phyloP scores from a whole-genome alignment of 2,888 invertebrate genomes.

The Macrosiphum euphorbiae region DNA sequence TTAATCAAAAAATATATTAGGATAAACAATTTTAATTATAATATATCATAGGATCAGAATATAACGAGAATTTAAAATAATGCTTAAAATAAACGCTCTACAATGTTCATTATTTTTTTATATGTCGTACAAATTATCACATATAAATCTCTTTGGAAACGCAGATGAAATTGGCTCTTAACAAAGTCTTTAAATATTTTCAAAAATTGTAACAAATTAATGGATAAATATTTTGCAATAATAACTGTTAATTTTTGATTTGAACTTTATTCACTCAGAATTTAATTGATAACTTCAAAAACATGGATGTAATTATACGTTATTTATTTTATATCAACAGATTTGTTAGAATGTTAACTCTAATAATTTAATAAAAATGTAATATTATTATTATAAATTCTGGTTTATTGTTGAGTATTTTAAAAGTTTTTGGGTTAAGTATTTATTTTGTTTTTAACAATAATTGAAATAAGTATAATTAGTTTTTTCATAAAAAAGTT shows the following conservation, averaged over 20 bases:
- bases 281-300: background rate
- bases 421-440: conserved; percentile 10
- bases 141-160: background rate
- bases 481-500: background rate
- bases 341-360: background rate
- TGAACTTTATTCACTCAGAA: background rate
- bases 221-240: background rate
- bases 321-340: background rate
- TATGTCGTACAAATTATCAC: background rate
- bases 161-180: background rate
- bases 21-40: no score
- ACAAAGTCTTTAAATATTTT: background rate
- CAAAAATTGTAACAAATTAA: background rate
- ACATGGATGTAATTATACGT: background rate
- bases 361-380: background rate
- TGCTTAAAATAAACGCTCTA: no score
- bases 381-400: background rate
- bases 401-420: background rate
- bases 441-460: background rate
- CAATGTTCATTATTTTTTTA: background rate
- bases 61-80: no score
- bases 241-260: background rate
- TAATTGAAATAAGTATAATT: background rate
- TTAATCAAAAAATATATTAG: no score
- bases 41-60: no score